Percentiles rank a stretch among this genome's conserved stretches.
Evolutionary conservation across 2,797 vertebrate genomes (phyloP).

Genomic region (Hapalemur alaotrensis): DNA sequence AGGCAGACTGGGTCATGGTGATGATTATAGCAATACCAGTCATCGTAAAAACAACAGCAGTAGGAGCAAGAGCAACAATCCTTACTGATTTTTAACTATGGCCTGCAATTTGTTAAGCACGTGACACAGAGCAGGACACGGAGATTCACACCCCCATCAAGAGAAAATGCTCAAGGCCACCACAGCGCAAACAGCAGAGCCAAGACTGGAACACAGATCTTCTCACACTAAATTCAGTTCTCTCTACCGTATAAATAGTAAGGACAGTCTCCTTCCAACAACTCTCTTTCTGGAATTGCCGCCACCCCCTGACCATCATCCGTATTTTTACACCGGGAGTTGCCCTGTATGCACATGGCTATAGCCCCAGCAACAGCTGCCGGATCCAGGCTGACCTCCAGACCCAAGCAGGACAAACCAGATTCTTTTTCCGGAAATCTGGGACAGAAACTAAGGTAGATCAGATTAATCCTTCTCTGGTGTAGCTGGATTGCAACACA

Average conservation of each 20-base stretch:
- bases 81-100: not conserved
- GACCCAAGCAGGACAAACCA: not conserved
- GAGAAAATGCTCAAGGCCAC: not conserved
- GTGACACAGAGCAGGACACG: not conserved
- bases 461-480: not conserved
- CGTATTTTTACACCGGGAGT: not conserved
- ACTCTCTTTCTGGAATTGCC: not conserved
- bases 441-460: not conserved
- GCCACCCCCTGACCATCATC: too few relatives aligned
- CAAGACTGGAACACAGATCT: not conserved
- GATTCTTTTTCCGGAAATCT: not conserved
- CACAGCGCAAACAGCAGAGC: not conserved
- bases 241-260: not conserved
- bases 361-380: not conserved
- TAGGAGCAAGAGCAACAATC: not conserved
- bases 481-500: not conserved
- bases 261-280: not conserved
- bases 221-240: not conserved
- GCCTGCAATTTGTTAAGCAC: not conserved
- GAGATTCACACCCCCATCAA: not conserved
- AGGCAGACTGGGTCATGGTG: not conserved
- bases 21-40: not conserved
- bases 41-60: not conserved
- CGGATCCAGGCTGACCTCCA: not conserved
- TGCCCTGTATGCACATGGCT: not conserved